A percentile compares a stretch with the other conserved stretches of the same genome.
phyloP scores from a whole-genome alignment of 2,888 invertebrate species.

The Dioctria rufipes region DNA sequence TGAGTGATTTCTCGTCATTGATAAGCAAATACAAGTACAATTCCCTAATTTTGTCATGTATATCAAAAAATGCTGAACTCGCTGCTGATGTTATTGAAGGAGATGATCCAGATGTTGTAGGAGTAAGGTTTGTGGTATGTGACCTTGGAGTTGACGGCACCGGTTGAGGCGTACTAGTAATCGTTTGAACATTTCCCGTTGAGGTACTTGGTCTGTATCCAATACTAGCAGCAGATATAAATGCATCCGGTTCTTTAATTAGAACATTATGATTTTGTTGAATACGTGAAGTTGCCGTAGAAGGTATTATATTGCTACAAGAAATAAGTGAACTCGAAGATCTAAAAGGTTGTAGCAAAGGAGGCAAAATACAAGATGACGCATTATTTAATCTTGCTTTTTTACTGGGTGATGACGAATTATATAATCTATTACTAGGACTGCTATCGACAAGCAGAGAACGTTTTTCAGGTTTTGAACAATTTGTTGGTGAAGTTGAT shows the following conservation, averaged over 20 bases:
- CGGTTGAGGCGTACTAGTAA: slow-evolving; percentile 24
- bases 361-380: slow-evolving; percentile 13
- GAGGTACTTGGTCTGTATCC: neutral
- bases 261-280: slow-evolving; percentile 26
- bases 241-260: slow-evolving; percentile 15
- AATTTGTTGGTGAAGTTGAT: slow-evolving; percentile 58
- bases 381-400: slow-evolving; percentile 52
- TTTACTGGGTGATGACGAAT: slow-evolving; percentile 56
- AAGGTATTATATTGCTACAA: slow-evolving; percentile 34
- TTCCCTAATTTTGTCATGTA: slow-evolving; percentile 70
- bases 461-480: slow-evolving; percentile 55
- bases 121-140: slow-evolving; percentile 22
- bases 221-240: slow-evolving; percentile 1
- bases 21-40: slow-evolving; percentile 68
- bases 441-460: slow-evolving; percentile 27
- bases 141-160: slow-evolving; percentile 12
- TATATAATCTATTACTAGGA: slow-evolving; percentile 41
- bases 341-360: slow-evolving; percentile 51
- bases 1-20: slow-evolving; percentile 68
- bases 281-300: slow-evolving; percentile 14
- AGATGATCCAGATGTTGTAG: slow-evolving; percentile 56
- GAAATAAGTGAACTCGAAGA: slow-evolving; percentile 43
- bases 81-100: slow-evolving; percentile 58
- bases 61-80: slow-evolving; percentile 67
- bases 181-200: slow-evolving; percentile 12